Evolutionary conservation across 2,888 invertebrate genomes (phyloP), one percentile per base, ranked within the genome.

Genomic region (Macrosoma leucophasiata): DNA sequence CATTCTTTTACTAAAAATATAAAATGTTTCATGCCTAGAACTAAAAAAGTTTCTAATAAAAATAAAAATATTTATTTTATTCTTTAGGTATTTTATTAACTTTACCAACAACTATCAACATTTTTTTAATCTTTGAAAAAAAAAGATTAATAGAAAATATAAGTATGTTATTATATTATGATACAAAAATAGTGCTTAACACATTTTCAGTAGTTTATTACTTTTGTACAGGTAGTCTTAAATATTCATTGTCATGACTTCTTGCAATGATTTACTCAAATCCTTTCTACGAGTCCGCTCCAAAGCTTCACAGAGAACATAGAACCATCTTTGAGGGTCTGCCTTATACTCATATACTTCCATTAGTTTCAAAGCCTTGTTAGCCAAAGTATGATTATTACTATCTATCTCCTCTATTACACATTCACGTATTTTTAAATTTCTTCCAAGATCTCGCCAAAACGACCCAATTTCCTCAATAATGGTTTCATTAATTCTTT

Each of bases 381-480:
- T 50, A 15, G 41, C 21, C 10, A 63, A 22, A 13, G 46, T 52
- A 23, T 46, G 54, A 31, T 62, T 48, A 21, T 61, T 56, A 11
- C 44, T 39, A 30, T 82, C 68, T 45, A 81, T 73, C 12, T 71
- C 58, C 49, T 79, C 72, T 34, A 84, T 82, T 2, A 39, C 51
- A 40, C 59, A 46, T 60, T 84, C 81, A 33, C 64, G 58, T 7
- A 81, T 59, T 31, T 61, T 62, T 13, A 84, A 56, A 40, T 66
- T 70, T 39, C 84, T 68, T 10, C 62, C 82, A 4, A 84, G 53
- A 22, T 74, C 72, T 20, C 65, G 59, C 84, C 84, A 84, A 32
- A 47, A 61, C 23, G 50, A 60, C 4, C 82, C 82, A 44, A 82
- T 75, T 41, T 73, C 65, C 42, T 69, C 63, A 30, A 50, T 52